These are phyloP conservation scores for Diadophis punctatus DNA, from an alignment of 2,113 vertebrate species.

Conservation along the genomic window DNA sequence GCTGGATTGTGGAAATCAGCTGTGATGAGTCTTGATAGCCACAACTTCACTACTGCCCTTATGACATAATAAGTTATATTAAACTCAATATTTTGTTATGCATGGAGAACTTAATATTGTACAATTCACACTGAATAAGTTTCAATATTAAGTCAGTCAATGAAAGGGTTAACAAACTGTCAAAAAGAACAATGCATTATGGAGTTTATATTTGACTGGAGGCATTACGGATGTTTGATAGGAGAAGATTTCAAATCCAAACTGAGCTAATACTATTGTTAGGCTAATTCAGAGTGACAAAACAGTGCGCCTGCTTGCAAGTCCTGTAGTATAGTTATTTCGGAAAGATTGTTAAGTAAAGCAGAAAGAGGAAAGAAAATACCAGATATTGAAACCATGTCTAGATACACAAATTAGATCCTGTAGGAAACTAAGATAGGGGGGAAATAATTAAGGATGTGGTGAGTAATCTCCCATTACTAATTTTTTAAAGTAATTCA, in stretches of 20 bases:
- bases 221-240: not conserved
- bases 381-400: not conserved
- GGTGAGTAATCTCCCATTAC: not conserved
- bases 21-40: not conserved
- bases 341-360: not conserved
- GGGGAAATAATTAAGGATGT: not conserved
- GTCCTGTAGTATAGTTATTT: not conserved
- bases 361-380: not conserved
- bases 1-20: not conserved
- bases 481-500: not conserved
- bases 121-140: not conserved
- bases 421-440: not conserved
- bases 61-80: not conserved
- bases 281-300: not conserved
- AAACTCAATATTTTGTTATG: not conserved
- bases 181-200: not conserved
- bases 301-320: not conserved
- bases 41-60: not conserved
- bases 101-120: not conserved
- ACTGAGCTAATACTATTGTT: not conserved
- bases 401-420: not conserved
- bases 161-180: not conserved
- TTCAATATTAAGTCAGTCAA: not conserved
- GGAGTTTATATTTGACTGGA: not conserved
- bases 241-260: not conserved